Evolutionary conservation across 1,140 invertebrate species (phyloP).

Genomic region (Liolophura sinensis): DNA sequence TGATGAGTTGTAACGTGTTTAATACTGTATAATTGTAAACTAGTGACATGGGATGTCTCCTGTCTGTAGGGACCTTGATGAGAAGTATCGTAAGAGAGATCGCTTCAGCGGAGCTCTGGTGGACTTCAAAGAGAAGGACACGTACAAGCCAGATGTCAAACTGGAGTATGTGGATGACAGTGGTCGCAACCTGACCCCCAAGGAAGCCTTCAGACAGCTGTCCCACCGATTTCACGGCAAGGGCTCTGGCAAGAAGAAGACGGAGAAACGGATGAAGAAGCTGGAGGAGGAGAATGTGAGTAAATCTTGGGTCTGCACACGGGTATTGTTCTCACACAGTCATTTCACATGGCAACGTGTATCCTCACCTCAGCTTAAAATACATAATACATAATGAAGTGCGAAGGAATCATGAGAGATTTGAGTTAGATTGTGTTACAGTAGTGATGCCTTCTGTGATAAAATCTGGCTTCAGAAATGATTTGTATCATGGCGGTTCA

Average conservation of each 20-base stretch:
- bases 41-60: too few relatives aligned
- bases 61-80: constrained; percentile 77
- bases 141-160: constrained; percentile 94
- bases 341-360: too few relatives aligned
- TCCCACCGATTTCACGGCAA: constrained; percentile 99
- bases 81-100: constrained; percentile 71
- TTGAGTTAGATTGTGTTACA: too few relatives aligned
- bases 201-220: constrained; percentile 90
- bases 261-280: constrained; percentile 96
- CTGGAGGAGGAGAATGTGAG: constrained; percentile 85
- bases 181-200: constrained; percentile 84
- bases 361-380: too few relatives aligned
- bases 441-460: too few relatives aligned
- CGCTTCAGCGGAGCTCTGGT: constrained; percentile 76
- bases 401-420: too few relatives aligned
- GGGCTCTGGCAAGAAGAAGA: constrained; percentile 98
- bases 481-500: too few relatives aligned
- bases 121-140: constrained; percentile 93
- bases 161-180: constrained; percentile 97
- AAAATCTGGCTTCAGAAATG: too few relatives aligned
- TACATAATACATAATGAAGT: too few relatives aligned
- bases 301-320: background rate
- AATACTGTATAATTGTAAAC: too few relatives aligned
- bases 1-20: too few relatives aligned
- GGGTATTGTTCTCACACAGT: too few relatives aligned